These are phyloP conservation scores for Eristalinus sepulchralis DNA, from an alignment of 2,888 invertebrate species.

Conservation along the genomic window DNA sequence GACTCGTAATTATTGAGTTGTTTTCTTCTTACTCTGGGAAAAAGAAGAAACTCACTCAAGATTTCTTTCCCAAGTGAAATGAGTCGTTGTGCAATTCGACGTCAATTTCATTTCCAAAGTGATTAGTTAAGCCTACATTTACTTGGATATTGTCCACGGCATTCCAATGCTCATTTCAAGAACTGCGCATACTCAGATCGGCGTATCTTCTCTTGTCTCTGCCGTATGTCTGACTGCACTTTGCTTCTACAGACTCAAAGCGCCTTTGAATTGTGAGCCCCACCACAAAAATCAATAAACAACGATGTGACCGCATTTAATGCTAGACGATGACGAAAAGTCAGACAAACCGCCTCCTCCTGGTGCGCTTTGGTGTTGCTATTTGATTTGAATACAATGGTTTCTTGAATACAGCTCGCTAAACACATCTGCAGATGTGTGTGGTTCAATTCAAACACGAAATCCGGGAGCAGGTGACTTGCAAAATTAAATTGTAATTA, in stretches of 20 bases:
- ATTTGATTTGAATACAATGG: neutral
- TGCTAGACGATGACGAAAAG: conserved; percentile 21
- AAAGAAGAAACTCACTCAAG: neutral
- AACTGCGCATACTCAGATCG: conserved; percentile 34
- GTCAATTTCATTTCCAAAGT: neutral
- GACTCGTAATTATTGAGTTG: neutral
- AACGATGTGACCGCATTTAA: conserved; percentile 39
- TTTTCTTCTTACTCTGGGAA: neutral
- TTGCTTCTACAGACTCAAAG: conserved; percentile 26
- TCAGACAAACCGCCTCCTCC: conserved; percentile 16
- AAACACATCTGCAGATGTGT: neutral
- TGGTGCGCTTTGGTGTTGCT: neutral
- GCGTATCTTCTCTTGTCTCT: neutral
- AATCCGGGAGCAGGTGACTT: conserved; percentile 2
- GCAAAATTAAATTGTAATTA: conserved; percentile 37
- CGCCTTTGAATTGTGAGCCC: neutral
- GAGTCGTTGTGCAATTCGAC: neutral
- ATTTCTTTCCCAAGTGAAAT: neutral
- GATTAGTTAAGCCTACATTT: conserved; percentile 15
- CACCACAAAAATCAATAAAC: conserved; percentile 53
- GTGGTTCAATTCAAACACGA: conserved; percentile 21
- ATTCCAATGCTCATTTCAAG: conserved; percentile 17
- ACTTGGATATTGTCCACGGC: neutral
- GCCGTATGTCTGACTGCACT: conserved; percentile 14
- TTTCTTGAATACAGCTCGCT: neutral